Base-by-base conservation (phyloP, 2,113 vertebrate genomes). In the Oryzias melastigma region DNA sequence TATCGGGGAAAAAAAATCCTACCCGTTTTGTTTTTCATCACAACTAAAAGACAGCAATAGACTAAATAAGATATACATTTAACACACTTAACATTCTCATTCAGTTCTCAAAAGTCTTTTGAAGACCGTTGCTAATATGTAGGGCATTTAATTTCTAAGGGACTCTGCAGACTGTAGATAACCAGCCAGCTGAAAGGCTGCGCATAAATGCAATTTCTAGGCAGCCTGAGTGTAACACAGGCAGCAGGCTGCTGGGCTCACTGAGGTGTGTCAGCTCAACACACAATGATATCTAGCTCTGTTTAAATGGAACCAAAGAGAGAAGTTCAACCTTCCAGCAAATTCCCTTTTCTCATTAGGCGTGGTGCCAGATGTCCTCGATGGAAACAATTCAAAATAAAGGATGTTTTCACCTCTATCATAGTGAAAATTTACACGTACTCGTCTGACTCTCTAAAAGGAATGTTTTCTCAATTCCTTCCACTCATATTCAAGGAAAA, bases 221-320 rank as follows among this genome's bases (percentile, higher is more conserved):
- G 68, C 68, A 70, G 57, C 69, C 18, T 72, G 56, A 61, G 52
- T 44, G 68, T 73, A 63, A 65, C 71, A 69, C 40, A 22, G 42
- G 62, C 72, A 58, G 69, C 80, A 62, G 68, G 63, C 52, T 71
- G 70, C 75, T 64, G 62, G 72, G 71, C 75, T 75, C 45, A 2
- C 70, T 72, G 71, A 80, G 56, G 72, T 82, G 67, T 78, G 67
- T 78, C 73, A 7, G 66, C 69, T 80, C 10, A 80, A 61, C 73
- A 54, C 71, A 62, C 74, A 75, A 60, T 68, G 64, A 73, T 70
- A 77, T 76, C 69, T 10, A 10, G 52, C 51, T 53, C 35, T 8
- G 15, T 65, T 65, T 71, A 57, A 69, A 73, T 43, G 49, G 69
- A 67, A 45, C 19, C 57, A 49, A 68, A 64, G 22, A 16, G 43